These are phyloP conservation scores for Bombus haemorrhoidalis DNA, from an alignment of 1,140 invertebrate genomes.

Conservation along the genomic window DNA sequence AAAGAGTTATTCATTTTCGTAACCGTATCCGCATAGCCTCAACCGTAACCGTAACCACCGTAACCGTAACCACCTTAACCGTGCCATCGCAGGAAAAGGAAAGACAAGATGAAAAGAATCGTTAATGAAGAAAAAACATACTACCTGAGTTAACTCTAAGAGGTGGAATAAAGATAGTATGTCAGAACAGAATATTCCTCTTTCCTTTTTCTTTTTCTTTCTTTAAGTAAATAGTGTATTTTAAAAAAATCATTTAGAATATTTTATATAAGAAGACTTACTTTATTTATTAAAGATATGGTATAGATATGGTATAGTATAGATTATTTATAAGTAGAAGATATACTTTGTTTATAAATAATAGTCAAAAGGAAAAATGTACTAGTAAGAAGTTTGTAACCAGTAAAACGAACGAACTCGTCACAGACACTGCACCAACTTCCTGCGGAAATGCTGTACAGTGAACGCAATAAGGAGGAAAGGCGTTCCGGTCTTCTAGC, in stretches of 20 bases:
- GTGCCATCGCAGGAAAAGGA: neutral
- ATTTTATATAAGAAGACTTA: neutral
- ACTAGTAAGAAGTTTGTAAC: neutral
- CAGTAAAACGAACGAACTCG: conserved; percentile 38
- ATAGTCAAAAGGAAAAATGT: too few species aligned
- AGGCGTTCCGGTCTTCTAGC: conserved; percentile 38
- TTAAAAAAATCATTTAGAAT: neutral
- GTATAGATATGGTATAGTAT: too few species aligned
- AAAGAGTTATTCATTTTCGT: neutral
- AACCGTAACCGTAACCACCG: conserved; percentile 5
- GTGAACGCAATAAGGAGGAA: conserved; percentile 18
- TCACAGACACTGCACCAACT: conserved; percentile 70
- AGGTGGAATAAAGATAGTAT: neutral
- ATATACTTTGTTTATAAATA: neutral
- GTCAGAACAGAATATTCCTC: neutral
- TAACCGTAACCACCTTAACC: neutral
- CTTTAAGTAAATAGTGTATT: neutral
- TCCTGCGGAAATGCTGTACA: conserved; percentile 69
- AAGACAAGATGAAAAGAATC: conserved; percentile 64
- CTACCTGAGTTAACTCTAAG: neutral
- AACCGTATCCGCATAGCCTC: neutral
- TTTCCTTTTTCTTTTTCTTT: neutral
- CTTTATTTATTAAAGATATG: neutral
- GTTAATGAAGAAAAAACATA: conserved; percentile 45
- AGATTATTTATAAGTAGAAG: neutral